These are phyloP conservation scores for Agrochola lychnidis DNA, from an alignment of 2,888 invertebrate species.

Conservation along the genomic window DNA sequence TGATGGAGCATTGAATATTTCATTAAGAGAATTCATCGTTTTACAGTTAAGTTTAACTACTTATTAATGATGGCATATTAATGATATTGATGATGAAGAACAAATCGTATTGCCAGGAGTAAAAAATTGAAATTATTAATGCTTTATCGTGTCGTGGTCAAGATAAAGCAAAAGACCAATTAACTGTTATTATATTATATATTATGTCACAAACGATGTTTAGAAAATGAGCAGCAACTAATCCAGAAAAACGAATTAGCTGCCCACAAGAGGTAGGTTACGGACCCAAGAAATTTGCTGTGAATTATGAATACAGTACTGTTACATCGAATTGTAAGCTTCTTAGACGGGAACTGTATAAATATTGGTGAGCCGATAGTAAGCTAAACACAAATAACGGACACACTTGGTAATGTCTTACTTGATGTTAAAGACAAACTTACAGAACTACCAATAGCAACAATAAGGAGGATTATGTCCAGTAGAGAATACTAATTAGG, in stretches of 20 bases:
- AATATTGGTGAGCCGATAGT: conserved; percentile 80
- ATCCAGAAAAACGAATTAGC: conserved; percentile 78
- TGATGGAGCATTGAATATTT: background rate
- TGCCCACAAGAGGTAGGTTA: conserved; percentile 78
- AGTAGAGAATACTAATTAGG: background rate
- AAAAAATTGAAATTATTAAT: background rate
- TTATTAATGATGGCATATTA: background rate
- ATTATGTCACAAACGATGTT: conserved; percentile 22
- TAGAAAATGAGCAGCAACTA: conserved; percentile 74
- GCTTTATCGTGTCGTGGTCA: background rate
- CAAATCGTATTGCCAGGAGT: background rate
- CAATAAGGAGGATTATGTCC: background rate
- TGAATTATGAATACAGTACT: conserved; percentile 88
- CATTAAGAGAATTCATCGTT: no score
- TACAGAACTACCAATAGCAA: background rate
- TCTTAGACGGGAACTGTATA: conserved; percentile 87
- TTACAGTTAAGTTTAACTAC: background rate
- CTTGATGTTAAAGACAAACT: conserved; percentile 37
- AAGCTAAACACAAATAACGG: conserved; percentile 71
- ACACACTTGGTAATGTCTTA: conserved; percentile 56
- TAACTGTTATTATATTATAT: background rate
- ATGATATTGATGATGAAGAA: background rate
- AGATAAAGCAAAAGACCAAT: background rate
- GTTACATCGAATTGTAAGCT: conserved; percentile 87
- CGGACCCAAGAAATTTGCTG: conserved; percentile 79